Conservation (phyloP, 2,113 vertebrate species). For the Calyptommatus sinebrachiatus region DNA sequence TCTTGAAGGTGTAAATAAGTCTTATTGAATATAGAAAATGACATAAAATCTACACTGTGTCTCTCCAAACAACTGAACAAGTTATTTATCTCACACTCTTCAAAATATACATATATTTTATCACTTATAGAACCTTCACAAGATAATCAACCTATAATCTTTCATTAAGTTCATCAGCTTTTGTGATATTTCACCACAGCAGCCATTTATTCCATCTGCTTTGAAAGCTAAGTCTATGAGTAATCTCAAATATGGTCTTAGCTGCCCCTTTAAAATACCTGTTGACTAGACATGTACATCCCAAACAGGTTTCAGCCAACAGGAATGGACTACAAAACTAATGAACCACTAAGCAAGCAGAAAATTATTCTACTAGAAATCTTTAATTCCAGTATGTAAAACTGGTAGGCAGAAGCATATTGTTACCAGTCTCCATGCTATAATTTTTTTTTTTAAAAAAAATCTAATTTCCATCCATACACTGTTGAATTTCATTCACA, state of each 20-base stretch:
- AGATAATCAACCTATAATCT: background rate
- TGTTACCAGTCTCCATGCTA: background rate
- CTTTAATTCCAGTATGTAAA: constrained; percentile 22
- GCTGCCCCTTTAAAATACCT: constrained; percentile 50
- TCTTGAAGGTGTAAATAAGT: background rate
- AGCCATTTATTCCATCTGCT: constrained; percentile 27
- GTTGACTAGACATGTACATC: constrained; percentile 43
- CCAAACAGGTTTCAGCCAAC: constrained; percentile 45
- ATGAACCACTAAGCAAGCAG: constrained; percentile 28
- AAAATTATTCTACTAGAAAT: constrained; percentile 36
- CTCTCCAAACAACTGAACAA: background rate
- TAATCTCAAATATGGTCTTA: constrained; percentile 5
- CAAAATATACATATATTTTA: background rate
- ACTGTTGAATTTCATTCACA: constrained; percentile 40
- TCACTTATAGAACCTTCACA: background rate
- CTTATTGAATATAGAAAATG: constrained; percentile 14
- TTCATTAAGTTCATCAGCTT: background rate
- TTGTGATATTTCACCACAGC: background rate
- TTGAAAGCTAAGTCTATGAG: background rate
- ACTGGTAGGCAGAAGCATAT: constrained; percentile 24
- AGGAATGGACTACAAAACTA: constrained; percentile 43
- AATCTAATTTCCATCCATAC: constrained; percentile 8
- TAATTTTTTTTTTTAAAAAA: background rate
- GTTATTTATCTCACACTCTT: constrained; percentile 4
- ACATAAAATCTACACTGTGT: constrained; percentile 2